Evolutionary conservation across 2,113 vertebrate genomes (phyloP).

Genomic region (Setophaga kirtlandii): DNA sequence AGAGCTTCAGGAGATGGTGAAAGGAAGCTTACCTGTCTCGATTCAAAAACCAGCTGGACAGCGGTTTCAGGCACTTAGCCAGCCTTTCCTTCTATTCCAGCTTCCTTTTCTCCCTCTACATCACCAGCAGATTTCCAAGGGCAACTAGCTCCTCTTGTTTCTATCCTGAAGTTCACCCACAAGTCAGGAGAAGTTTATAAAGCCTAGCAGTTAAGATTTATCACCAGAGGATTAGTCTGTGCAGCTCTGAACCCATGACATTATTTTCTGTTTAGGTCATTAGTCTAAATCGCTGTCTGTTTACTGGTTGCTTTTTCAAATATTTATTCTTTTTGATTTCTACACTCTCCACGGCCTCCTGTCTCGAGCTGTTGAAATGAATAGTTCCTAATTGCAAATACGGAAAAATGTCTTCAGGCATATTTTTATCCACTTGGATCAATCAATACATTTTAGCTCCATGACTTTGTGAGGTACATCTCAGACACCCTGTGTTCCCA

Average conservation of each 20-base stretch:
- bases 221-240: neutral
- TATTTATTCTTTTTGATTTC: slow-evolving; percentile 25
- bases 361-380: neutral
- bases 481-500: neutral
- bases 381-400: neutral
- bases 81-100: neutral
- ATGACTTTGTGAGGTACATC: neutral
- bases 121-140: neutral
- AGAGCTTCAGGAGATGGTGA: neutral
- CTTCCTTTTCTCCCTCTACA: neutral
- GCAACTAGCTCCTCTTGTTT: neutral
- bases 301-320: slow-evolving; percentile 29
- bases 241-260: neutral
- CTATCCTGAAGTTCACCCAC: neutral
- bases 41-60: neutral
- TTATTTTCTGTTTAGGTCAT: slow-evolving; percentile 28
- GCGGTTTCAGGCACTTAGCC: neutral
- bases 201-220: slow-evolving; percentile 25
- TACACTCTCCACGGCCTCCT: neutral
- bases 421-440: neutral
- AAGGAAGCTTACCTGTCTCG: neutral
- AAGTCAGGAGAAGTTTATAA: neutral
- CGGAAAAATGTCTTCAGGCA: neutral
- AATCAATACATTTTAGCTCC: neutral
- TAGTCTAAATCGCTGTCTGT: slow-evolving; percentile 5